phyloP scores from a whole-genome alignment of 2,113 vertebrate genomes.

The Pseudopodoces humilis region DNA sequence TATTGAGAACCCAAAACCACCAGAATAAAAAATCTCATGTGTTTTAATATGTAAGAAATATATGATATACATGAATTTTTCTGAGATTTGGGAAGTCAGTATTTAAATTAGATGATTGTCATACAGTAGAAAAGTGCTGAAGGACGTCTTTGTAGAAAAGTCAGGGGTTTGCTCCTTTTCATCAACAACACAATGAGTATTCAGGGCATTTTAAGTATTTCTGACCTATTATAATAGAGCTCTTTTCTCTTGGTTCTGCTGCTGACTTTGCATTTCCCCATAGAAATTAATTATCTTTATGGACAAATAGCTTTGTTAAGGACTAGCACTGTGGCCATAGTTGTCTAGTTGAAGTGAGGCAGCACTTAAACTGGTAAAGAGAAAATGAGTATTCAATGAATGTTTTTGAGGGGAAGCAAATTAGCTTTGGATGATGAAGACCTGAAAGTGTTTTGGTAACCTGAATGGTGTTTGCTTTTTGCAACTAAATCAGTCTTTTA shows the following conservation, averaged over 20 bases:
- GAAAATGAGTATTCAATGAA: neutral
- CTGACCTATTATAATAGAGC: neutral
- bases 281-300: neutral
- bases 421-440: neutral
- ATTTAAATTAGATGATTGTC: neutral
- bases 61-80: neutral
- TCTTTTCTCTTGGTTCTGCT: neutral
- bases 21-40: neutral
- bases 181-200: neutral
- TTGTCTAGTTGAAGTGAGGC: neutral
- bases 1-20: neutral
- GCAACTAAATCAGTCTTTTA: neutral
- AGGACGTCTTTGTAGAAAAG: neutral
- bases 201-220: neutral
- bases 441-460: neutral
- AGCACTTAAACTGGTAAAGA: neutral
- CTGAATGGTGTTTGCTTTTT: neutral
- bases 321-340: neutral
- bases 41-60: neutral
- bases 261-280: neutral
- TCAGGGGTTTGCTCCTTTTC: neutral
- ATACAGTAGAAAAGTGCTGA: neutral
- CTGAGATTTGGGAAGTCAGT: neutral
- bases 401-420: neutral
- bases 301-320: neutral